Evolutionary conservation across 2,797 vertebrate genomes (phyloP).

Genomic region (Epinephelus malabaricus): DNA sequence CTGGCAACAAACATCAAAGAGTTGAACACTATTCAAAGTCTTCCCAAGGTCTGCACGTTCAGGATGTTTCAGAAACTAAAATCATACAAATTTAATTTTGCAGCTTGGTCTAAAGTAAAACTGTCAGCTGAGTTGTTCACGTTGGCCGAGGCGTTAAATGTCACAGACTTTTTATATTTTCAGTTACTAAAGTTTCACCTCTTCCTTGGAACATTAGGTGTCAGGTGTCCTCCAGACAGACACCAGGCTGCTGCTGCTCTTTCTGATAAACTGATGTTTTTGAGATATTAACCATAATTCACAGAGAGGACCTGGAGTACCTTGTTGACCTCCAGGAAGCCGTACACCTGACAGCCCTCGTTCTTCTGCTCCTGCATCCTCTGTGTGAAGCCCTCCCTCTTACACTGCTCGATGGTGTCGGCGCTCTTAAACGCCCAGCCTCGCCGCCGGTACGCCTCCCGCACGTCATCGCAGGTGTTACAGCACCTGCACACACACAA

Average conservation of each 20-base stretch:
- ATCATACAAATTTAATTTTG: not conserved
- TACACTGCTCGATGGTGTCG: constrained; percentile 97
- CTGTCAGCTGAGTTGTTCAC: not conserved
- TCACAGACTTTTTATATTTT: not conserved
- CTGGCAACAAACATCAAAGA: not conserved
- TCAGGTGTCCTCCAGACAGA: not conserved
- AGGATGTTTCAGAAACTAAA: not conserved
- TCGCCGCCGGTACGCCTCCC: constrained; percentile 95
- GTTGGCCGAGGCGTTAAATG: not conserved
- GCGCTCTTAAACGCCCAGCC: constrained; percentile 99
- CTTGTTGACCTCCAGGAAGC: constrained; percentile 99
- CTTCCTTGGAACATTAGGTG: no score
- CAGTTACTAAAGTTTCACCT: no score
- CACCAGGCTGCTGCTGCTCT: not conserved
- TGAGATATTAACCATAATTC: not conserved
- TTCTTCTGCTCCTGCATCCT: constrained; percentile 99
- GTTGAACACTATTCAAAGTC: not conserved
- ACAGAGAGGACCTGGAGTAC: constrained; percentile 68
- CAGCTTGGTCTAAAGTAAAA: not conserved
- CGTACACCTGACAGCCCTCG: constrained; percentile 96
- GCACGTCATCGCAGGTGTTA: constrained; percentile 97
- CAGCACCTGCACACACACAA: constrained; percentile 88
- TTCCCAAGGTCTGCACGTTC: no score
- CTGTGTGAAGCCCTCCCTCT: constrained; percentile 97
- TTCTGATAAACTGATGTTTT: not conserved